These are phyloP conservation scores for Galemys pyrenaicus DNA, from an alignment of 2,113 vertebrate species.

Conservation along the genomic window DNA sequence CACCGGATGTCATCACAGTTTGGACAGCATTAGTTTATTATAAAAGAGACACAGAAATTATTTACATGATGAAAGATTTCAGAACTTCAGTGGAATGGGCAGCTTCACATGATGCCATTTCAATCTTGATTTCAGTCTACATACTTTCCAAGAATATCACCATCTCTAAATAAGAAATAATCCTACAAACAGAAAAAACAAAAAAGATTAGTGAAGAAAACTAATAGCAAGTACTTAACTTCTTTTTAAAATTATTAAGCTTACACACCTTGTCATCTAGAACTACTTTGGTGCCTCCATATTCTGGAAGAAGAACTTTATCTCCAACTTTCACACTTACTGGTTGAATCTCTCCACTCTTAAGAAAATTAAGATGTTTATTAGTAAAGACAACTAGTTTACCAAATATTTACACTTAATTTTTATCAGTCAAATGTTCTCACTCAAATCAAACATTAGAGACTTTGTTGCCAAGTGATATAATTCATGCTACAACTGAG, in stretches of 20 bases:
- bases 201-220: constrained; percentile 1
- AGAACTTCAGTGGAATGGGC: constrained; percentile 84
- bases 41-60: constrained; percentile 88
- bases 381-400: neutral
- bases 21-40: constrained; percentile 81
- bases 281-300: constrained; percentile 96
- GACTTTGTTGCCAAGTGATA: neutral
- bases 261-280: constrained; percentile 94
- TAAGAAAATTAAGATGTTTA: neutral
- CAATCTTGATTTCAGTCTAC: constrained; percentile 86
- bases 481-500: neutral
- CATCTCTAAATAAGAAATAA: constrained; percentile 98
- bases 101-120: constrained; percentile 73
- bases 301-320: constrained; percentile 97
- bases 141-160: constrained; percentile 97
- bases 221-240: neutral
- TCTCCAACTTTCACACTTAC: constrained; percentile 96
- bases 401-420: neutral
- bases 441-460: neutral
- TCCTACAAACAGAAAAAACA: constrained; percentile 89
- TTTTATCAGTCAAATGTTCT: neutral
- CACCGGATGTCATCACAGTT: constrained; percentile 63
- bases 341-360: constrained; percentile 91
- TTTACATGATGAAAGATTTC: constrained; percentile 92
- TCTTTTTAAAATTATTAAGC: neutral